Base-by-base conservation (phyloP, 1,140 invertebrate genomes). In the Drosophila kanapiae region DNA sequence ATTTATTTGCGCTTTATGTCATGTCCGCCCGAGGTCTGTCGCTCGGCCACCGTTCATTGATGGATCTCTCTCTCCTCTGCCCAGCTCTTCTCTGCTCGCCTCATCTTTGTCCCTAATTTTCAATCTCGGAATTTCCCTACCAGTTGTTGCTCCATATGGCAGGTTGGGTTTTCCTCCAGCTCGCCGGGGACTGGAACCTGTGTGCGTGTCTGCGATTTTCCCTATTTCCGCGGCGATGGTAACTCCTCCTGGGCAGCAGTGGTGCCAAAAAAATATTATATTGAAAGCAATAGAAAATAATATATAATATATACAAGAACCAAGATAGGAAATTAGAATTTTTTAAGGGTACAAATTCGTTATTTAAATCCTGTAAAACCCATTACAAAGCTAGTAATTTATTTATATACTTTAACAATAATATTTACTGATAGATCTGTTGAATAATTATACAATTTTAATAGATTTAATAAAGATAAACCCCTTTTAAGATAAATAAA, bases 1-100 rank as follows among this genome's bases (percentile, higher is more conserved):
- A 80, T 90, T 90, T 84, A 76, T 80, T 67, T 80, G 77, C 69
- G 72, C 78, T 82, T 87, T 83, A 85, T 90, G 81, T 90, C 61
- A 68, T 76, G 67, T 84, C 53, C 18, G 31, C 13, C 16, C 13
- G 35, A 23, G 31, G 18, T 27, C 56, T 62, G 16, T 9, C 2
- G 35, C 14, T 14, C 40, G 14, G 40, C 40, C 40, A 7, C 40
- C n/a, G 67, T 80, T 81, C 78, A 85, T 86, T 81, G 63, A 86
- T 85, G 56, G 61, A 63, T 63, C 51, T 51, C 53, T 11, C 23
- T 13, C 43, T 11, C 13, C 6, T 1, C 11, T 16, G n/a, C n/a
- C n/a, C n/a, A n/a, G 3, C 16, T 16, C 40, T 10, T 1, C 42
- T 40, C 14, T n/a, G 6, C 27, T 51, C n/a, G 10, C 29, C 51